Percentiles rank a stretch among this genome's conserved stretches.
phyloP scores from a whole-genome alignment of 2,888 invertebrate species.

The Oligia fasciuncula region DNA sequence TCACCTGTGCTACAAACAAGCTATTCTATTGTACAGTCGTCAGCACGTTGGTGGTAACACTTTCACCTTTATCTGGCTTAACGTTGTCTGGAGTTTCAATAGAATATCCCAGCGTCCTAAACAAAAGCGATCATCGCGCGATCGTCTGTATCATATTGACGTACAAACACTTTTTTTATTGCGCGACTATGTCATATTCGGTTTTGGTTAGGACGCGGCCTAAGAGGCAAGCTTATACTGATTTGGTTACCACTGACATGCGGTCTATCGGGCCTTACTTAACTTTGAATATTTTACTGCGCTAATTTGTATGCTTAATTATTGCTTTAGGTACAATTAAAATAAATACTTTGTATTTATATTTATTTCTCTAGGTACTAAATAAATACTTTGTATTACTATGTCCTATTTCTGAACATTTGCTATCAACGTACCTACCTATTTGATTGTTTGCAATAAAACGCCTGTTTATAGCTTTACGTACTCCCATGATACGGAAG shows the following conservation, averaged over 20 bases:
- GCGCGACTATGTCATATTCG: neutral
- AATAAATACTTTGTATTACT: neutral
- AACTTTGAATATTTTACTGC: neutral
- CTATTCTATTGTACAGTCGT: neutral
- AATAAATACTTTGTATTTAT: too few relatives aligned
- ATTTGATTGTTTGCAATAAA: constrained; percentile 20
- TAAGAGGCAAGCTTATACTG: neutral
- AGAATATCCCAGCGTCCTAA: neutral
- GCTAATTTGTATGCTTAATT: neutral
- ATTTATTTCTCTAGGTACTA: too few relatives aligned
- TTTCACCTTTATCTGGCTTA: neutral
- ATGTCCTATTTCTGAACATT: neutral
- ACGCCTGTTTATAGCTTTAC: constrained; percentile 16
- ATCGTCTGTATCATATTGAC: neutral
- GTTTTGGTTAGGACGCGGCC: neutral
- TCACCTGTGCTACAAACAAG: neutral
- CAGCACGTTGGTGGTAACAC: neutral
- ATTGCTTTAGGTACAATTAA: too few relatives aligned
- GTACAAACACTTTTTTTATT: neutral
- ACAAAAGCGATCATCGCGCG: neutral
- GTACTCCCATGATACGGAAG: neutral
- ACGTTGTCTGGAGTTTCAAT: neutral
- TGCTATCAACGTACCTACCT: neutral
- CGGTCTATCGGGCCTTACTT: neutral
- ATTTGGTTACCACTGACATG: neutral